A percentile compares a stretch with the other conserved stretches of the same genome.
Conservation (phyloP, 1,140 invertebrate genomes). For the Macrobrachium nipponense region DNA sequence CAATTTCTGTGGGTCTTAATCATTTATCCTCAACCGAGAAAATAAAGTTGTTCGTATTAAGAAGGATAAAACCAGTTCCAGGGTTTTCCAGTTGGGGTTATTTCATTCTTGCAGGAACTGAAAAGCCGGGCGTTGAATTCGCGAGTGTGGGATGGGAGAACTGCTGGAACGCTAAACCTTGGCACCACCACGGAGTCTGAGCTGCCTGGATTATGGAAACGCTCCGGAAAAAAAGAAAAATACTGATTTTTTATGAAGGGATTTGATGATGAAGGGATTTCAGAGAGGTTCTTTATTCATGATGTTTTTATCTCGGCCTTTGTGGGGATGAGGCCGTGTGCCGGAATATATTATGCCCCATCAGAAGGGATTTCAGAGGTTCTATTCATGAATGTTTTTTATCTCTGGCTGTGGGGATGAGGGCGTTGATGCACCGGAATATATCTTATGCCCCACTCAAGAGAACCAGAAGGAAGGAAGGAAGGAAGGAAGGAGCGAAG, state of each 20-base stretch:
- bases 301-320: conserved; percentile 44
- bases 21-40: no score
- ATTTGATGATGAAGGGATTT: conserved; percentile 37
- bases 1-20: no score
- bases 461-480: not conserved
- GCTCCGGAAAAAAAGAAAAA: conserved; percentile 19
- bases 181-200: not conserved
- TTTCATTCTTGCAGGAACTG: not conserved
- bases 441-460: no score
- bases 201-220: conserved; percentile 47
- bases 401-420: no score
- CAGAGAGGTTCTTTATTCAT: conserved; percentile 46
- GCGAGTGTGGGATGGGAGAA: not conserved
- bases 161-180: not conserved
- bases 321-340: not conserved
- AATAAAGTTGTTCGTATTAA: not conserved
- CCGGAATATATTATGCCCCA: not conserved
- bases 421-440: no score
- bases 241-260: conserved; percentile 46
- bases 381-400: no score
- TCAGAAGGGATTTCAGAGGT: no score
- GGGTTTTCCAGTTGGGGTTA: conserved; percentile 4
- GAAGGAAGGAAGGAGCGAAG: not conserved
- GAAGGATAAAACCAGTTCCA: conserved; percentile 11
- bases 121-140: conserved; percentile 21